Percentiles rank a stretch among this genome's conserved stretches.
These are phyloP conservation scores for Istiophorus platypterus DNA, from an alignment of 2,113 vertebrate genomes.

Conservation along the genomic window DNA sequence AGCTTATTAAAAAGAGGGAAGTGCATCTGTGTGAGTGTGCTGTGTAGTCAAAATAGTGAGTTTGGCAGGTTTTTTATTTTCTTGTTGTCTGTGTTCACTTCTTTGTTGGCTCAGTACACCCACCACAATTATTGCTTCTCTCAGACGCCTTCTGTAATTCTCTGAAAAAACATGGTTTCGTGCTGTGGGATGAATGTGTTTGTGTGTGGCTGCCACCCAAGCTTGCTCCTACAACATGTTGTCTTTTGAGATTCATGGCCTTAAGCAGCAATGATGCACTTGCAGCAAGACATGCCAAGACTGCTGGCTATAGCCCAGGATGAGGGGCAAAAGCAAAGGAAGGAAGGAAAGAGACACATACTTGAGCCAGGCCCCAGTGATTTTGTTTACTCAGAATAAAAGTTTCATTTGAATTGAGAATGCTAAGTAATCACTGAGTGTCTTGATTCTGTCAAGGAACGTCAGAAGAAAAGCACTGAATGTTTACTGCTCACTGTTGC, in stretches of 20 bases:
- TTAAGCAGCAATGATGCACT: constrained; percentile 72
- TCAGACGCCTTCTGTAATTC: constrained; percentile 27
- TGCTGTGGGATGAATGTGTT: constrained; percentile 16
- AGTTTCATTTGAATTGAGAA: constrained; percentile 46
- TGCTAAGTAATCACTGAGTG: constrained; percentile 49
- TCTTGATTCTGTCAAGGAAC: constrained; percentile 50
- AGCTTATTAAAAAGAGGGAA: neutral
- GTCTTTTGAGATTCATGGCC: constrained; percentile 76
- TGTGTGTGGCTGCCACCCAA: constrained; percentile 61
- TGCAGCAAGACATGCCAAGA: constrained; percentile 70
- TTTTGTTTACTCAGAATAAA: constrained; percentile 65
- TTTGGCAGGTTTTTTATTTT: constrained; percentile 32
- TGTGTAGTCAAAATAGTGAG: neutral
- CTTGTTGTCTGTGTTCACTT: constrained; percentile 42
- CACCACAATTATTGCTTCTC: constrained; percentile 37
- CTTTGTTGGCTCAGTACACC: constrained; percentile 37
- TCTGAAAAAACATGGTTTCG: constrained; percentile 30
- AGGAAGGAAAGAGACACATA: constrained; percentile 48
- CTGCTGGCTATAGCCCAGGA: constrained; percentile 69
- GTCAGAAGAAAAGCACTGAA: constrained; percentile 40
- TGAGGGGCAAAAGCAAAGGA: constrained; percentile 40
- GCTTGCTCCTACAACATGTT: constrained; percentile 72
- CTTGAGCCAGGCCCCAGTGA: constrained; percentile 54
- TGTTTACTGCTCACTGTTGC: constrained; percentile 25
- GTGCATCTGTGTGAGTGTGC: neutral